Conservation (phyloP, 2,113 vertebrate species). For the Tragelaphus buxtoni region DNA sequence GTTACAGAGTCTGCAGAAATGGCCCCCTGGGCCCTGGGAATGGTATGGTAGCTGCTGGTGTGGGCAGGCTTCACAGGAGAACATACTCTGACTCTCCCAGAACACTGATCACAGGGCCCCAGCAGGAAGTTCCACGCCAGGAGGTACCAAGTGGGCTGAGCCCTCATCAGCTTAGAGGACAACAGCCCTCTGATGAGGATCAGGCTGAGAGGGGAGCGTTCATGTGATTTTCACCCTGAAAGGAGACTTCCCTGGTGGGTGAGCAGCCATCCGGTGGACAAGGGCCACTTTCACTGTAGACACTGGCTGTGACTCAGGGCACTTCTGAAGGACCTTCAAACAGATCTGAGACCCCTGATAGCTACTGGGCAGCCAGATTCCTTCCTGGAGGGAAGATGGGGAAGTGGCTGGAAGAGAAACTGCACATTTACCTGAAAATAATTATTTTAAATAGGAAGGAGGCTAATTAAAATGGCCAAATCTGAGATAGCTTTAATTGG, state of each 20-base stretch:
- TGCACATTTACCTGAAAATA: not conserved
- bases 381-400: not conserved
- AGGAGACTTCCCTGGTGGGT: not conserved
- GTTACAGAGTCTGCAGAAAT: not conserved
- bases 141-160: rapidly evolving
- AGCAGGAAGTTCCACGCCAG: too few relatives aligned
- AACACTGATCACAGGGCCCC: not conserved
- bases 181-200: not conserved
- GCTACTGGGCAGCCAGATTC: not conserved
- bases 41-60: not conserved
- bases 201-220: not conserved
- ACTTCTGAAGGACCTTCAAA: not conserved
- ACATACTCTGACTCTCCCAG: not conserved
- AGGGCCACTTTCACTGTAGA: not conserved
- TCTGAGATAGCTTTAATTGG: not conserved
- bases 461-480: not conserved
- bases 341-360: not conserved
- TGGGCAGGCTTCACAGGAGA: not conserved
- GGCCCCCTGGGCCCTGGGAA: rapidly evolving
- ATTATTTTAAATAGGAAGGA: not conserved
- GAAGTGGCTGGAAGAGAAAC: not conserved
- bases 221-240: not conserved
- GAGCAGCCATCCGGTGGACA: not conserved
- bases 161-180: not conserved
- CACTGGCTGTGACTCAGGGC: not conserved